phyloP scores from a whole-genome alignment of 2,113 vertebrate genomes.

The Carassius gibelio region DNA sequence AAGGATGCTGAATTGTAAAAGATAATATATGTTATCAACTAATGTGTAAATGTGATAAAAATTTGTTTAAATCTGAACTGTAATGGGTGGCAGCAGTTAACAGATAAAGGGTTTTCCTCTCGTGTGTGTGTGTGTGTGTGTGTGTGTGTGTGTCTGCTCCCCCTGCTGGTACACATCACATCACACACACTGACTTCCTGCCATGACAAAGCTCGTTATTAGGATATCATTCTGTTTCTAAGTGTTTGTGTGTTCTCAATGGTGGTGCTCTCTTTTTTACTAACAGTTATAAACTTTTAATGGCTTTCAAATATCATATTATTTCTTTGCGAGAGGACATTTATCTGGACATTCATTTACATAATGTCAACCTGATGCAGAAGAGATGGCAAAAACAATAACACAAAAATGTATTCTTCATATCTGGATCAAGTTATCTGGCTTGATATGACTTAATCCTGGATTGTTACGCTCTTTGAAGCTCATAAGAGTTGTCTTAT shows the following conservation, averaged over 20 bases:
- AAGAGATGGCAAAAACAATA: background rate
- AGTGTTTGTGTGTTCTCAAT: constrained; percentile 18
- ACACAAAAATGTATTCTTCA: background rate
- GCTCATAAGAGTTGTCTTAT: background rate
- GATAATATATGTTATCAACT: background rate
- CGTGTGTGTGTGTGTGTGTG: background rate
- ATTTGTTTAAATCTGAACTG: background rate
- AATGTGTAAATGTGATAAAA: background rate
- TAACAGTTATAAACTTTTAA: background rate
- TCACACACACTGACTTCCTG: background rate
- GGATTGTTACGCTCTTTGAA: background rate
- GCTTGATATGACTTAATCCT: background rate
- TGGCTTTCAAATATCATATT: background rate
- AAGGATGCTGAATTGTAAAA: background rate
- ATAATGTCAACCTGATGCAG: background rate
- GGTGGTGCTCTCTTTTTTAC: background rate
- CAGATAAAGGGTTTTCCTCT: background rate
- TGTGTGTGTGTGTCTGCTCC: background rate
- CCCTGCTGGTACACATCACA: background rate
- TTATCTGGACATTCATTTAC: background rate
- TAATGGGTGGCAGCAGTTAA: background rate
- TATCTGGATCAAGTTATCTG: background rate
- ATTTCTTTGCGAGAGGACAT: background rate
- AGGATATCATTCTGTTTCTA: constrained; percentile 54
- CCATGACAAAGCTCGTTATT: background rate